Conservation (phyloP, 2,888 invertebrate genomes). For the Hydroisotoma schaefferi region DNA sequence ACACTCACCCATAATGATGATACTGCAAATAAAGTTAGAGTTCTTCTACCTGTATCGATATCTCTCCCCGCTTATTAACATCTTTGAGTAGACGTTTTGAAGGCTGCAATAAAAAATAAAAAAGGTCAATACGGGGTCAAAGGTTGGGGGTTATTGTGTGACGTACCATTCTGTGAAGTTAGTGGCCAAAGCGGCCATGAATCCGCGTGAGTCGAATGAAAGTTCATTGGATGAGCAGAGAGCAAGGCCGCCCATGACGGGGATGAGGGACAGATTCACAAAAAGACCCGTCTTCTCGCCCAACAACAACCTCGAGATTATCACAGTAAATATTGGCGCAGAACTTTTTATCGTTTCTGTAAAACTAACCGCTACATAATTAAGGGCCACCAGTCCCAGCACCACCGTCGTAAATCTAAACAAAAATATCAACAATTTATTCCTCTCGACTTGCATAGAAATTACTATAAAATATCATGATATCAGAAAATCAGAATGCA, state of each 20-base stretch:
- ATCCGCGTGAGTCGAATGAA: conserved; percentile 69
- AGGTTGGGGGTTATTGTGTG: conserved; percentile 36
- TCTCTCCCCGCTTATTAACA: conserved; percentile 69
- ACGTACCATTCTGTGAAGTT: conserved; percentile 69
- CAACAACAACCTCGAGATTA: conserved; percentile 59
- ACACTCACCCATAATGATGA: conserved; percentile 1
- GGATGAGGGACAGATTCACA: conserved; percentile 68
- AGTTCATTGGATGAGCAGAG: conserved; percentile 73
- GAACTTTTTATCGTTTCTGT: conserved; percentile 78
- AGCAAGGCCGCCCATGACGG: conserved; percentile 72
- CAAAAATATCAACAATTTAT: conserved; percentile 37
- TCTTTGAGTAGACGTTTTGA: conserved; percentile 75
- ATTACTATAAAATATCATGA: too few species aligned
- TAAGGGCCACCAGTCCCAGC: conserved; percentile 68
- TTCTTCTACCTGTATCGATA: conserved; percentile 70
- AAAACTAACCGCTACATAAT: conserved; percentile 75
- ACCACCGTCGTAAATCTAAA: conserved; percentile 68
- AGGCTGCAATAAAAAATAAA: conserved; percentile 54
- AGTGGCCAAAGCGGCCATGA: conserved; percentile 71
- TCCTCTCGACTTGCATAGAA: too few species aligned
- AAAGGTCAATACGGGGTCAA: not conserved
- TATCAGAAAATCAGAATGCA: too few species aligned
- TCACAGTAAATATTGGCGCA: conserved; percentile 72
- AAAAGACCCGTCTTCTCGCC: conserved; percentile 65
- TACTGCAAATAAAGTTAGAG: conserved; percentile 4